A percentile compares a stretch with the other conserved stretches of the same genome.
These are phyloP conservation scores for Bactericera cockerelli DNA, from an alignment of 1,140 invertebrate genomes.

Conservation along the genomic window DNA sequence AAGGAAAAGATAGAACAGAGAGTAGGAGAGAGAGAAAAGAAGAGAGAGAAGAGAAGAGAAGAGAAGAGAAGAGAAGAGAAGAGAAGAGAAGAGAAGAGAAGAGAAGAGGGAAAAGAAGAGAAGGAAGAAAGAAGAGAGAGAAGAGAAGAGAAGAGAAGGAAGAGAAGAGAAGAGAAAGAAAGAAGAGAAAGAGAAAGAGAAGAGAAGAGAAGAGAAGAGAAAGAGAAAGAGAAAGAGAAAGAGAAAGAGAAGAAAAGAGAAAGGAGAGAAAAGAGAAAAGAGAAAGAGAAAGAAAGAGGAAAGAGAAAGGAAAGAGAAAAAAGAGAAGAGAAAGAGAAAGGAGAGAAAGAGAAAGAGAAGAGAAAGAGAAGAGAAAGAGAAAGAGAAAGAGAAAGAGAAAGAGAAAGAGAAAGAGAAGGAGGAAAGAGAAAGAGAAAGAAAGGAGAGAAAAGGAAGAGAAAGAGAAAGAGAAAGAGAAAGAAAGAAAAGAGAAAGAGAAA, in stretches of 20 bases:
- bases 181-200: background rate
- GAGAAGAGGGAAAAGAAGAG: conserved; percentile 8
- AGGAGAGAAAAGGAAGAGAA: background rate
- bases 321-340: background rate
- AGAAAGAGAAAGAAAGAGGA: background rate
- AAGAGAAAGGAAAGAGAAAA: background rate
- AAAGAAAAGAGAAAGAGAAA: conserved; percentile 9
- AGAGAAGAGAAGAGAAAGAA: background rate
- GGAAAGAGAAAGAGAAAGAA: background rate
- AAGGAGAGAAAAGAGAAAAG: conserved; percentile 6
- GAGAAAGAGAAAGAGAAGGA: too few species aligned
- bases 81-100: too few species aligned
- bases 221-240: conserved; percentile 4
- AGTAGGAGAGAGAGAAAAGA: background rate
- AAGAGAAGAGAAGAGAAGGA: background rate
- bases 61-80: too few species aligned
- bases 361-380: background rate
- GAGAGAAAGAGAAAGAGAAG: too few species aligned
- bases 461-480: conserved; percentile 20
- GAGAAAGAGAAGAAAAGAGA: conserved; percentile 10
- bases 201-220: background rate
- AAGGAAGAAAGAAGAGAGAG: conserved; percentile 7
- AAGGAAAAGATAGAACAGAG: background rate
- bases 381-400: background rate
- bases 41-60: background rate